Percentiles rank a stretch among this genome's conserved stretches.
phyloP scores from a whole-genome alignment of 92 coral and sea anemone genomes.

The Porites rus region DNA sequence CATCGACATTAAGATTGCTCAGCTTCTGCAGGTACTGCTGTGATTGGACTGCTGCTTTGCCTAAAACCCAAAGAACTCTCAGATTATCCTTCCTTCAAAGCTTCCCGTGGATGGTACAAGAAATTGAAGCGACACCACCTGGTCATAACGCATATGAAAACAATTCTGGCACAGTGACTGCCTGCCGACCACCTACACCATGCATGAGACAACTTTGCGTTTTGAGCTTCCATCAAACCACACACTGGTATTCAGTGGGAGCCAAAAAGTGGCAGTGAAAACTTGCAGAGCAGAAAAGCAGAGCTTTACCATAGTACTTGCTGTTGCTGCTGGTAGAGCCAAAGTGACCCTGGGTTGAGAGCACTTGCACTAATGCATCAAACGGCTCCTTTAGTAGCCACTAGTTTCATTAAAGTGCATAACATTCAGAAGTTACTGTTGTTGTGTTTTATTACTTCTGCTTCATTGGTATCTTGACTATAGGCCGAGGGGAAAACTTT shows the following conservation, averaged over 20 bases:
- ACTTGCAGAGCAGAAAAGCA: conserved; percentile 12
- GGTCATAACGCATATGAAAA: conserved; percentile 9
- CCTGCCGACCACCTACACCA: conserved; percentile 20
- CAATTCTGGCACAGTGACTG: conserved; percentile 15
- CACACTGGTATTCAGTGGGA: conserved; percentile 27
- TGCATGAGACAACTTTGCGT: conserved; percentile 33
- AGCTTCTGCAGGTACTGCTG: conserved; percentile 10
- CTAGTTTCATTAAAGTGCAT: not conserved
- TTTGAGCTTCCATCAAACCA: conserved; percentile 27
- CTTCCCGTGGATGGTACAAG: conserved; percentile 30
- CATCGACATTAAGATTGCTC: not conserved
- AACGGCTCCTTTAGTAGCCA: conserved; percentile 23
- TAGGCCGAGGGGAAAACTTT: not conserved
- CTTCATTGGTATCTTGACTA: not conserved
- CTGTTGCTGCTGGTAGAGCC: not conserved
- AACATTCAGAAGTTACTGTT: not conserved
- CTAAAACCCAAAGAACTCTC: conserved; percentile 22
- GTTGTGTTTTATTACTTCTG: conserved; percentile 17
- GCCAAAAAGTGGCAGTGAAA: conserved; percentile 22
- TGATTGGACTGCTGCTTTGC: conserved; percentile 19
- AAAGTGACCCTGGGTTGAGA: conserved; percentile 11
- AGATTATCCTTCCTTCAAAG: conserved; percentile 11
- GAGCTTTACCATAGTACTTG: conserved; percentile 2
- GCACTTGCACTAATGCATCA: not conserved
- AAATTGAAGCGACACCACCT: conserved; percentile 24